phyloP scores from a whole-genome alignment of 1,140 invertebrate genomes.

The Aphidius ervi region DNA sequence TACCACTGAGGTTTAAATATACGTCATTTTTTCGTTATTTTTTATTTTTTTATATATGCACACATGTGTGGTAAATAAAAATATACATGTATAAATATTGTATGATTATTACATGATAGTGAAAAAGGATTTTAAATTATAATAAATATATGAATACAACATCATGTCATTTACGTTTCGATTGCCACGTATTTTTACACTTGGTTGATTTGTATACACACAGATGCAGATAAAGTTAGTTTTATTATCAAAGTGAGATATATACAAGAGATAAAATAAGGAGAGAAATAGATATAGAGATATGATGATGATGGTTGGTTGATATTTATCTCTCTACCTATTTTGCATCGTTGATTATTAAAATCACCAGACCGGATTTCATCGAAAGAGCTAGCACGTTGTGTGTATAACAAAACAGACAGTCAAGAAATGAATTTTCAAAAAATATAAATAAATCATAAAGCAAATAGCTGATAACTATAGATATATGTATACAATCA shows the following conservation, averaged over 20 bases:
- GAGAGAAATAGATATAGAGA: neutral
- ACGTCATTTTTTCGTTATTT: too few species aligned
- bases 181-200: conserved; percentile 9
- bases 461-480: too few species aligned
- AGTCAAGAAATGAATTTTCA: neutral
- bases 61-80: too few species aligned
- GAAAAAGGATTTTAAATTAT: too few species aligned
- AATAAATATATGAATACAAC: too few species aligned
- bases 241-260: neutral
- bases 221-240: neutral
- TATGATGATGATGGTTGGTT: neutral
- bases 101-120: too few species aligned
- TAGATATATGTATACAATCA: too few species aligned
- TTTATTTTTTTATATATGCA: too few species aligned
- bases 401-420: conserved; percentile 7
- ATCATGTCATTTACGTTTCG: conserved; percentile 12
- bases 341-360: conserved; percentile 18
- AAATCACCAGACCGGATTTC: conserved; percentile 5
- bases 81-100: too few species aligned
- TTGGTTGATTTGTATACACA: too few species aligned
- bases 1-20: too few species aligned
- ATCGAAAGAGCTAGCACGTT: conserved; percentile 1
- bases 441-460: too few species aligned
- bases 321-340: conserved; percentile 11
- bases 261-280: neutral